A percentile compares a stretch with the other conserved stretches of the same genome.
These are phyloP conservation scores for Leptonema lineaticorne DNA, from an alignment of 1,140 invertebrate species.

Conservation along the genomic window DNA sequence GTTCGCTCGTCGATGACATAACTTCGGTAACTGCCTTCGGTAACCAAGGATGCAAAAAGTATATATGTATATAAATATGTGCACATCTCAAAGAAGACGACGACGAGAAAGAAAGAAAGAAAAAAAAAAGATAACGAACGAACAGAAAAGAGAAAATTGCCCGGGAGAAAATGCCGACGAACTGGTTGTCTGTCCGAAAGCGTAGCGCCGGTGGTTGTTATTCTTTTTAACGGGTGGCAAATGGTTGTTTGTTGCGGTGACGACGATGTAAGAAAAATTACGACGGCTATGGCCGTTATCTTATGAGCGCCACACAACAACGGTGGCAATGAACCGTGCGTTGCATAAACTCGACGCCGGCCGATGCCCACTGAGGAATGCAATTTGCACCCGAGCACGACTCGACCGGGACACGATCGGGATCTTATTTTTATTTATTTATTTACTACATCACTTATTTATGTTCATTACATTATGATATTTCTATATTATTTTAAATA, in stretches of 20 bases:
- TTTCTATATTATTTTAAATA: too few species aligned
- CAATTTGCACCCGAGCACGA: neutral
- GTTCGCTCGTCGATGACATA: neutral
- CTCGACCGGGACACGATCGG: neutral
- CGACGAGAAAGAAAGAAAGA: neutral
- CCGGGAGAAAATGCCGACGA: neutral
- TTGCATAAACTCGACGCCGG: neutral
- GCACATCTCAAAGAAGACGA: neutral
- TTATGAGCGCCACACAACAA: neutral
- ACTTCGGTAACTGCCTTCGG: neutral
- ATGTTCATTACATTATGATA: too few species aligned
- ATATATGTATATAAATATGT: too few species aligned
- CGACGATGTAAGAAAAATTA: neutral
- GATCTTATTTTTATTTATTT: too few species aligned
- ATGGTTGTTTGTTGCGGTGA: neutral
- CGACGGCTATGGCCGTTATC: neutral
- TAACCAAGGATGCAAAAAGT: too few species aligned
- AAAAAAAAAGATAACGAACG: neutral
- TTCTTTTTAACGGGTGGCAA: too few species aligned
- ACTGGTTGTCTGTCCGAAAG: too few species aligned
- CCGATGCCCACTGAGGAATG: constrained; percentile 19
- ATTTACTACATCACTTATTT: too few species aligned
- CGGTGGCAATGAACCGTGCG: constrained; percentile 15
- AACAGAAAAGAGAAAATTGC: neutral
- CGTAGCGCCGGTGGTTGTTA: too few species aligned